These are phyloP conservation scores for Anagrus nilaparvatae DNA, from an alignment of 1,140 invertebrate species.

Conservation along the genomic window DNA sequence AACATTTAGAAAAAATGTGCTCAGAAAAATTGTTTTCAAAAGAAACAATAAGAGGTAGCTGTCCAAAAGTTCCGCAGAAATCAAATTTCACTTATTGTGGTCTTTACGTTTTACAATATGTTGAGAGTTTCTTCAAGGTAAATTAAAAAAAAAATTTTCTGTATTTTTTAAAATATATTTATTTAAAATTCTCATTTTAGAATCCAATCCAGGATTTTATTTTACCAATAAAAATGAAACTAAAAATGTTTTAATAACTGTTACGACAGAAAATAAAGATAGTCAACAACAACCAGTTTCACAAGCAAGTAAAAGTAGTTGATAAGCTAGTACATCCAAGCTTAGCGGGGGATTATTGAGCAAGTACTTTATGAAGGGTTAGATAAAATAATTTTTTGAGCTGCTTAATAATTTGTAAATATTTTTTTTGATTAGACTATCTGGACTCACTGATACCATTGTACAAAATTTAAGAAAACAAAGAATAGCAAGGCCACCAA, in stretches of 20 bases:
- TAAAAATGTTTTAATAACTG: conserved; percentile 10
- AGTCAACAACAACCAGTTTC: conserved; percentile 5
- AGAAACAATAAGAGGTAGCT: conserved; percentile 69
- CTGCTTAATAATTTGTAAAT: too few relatives aligned
- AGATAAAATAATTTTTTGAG: conserved; percentile 20
- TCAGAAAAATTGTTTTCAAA: conserved; percentile 57
- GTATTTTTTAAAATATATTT: neutral
- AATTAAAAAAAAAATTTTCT: conserved; percentile 13
- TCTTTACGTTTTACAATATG: conserved; percentile 89
- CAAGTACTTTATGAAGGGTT: conserved; percentile 22
- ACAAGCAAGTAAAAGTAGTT: conserved; percentile 14
- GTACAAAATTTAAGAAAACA: conserved; percentile 36
- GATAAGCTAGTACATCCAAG: conserved; percentile 27
- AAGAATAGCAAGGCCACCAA: conserved; percentile 36
- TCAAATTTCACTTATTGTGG: conserved; percentile 95
- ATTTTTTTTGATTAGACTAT: too few relatives aligned
- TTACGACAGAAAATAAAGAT: conserved; percentile 16
- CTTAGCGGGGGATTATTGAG: conserved; percentile 19
- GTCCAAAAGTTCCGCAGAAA: conserved; percentile 88
- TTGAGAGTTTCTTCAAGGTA: conserved; percentile 86
- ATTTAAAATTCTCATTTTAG: conserved; percentile 30
- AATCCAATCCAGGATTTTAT: conserved; percentile 62
- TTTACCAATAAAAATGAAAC: conserved; percentile 51
- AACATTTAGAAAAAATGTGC: conserved; percentile 71
- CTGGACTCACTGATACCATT: too few relatives aligned